Base-by-base conservation (phyloP, 2,113 vertebrate genomes). In the Sapayoa aenigma region DNA sequence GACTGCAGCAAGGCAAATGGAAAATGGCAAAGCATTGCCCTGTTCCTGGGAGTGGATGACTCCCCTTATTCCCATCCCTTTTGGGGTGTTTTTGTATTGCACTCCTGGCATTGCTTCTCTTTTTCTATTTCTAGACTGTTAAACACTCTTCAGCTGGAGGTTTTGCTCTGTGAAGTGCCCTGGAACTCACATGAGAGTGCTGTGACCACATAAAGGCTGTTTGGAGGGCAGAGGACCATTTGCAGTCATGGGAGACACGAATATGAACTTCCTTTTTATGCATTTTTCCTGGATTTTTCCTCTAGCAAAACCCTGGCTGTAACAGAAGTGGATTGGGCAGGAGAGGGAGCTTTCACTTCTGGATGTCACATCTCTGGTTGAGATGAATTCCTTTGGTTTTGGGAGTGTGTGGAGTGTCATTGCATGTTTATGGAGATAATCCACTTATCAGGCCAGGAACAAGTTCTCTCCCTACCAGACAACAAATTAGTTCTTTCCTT, bases 351-450 rank as follows among this genome's bases (percentile, higher is more conserved):
- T 84, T 94, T 85, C 67, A 4, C 35, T 72, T 81, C 10, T 19
- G 31, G 41, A 1, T 49, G 33, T 46, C 56, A 41, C 60, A 5
- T 31, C 59, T 13, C 15, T 30, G 35, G 22, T 47, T 81, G 60
- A 12, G 63, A 60, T 33, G 59, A 73, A 65, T 77, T 89, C 90
- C 55, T 91, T 90, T 68, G 87, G 49, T 42, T 90, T 72, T 68
- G 46, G 47, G 74, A 88, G 59, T 8, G 39, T 30, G 58, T 42
- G 75, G 62, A 77, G 62, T 83, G 42, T 28, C 5, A 3, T 60
- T 87, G 83, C 93, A 11, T 31, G 55, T 76, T 83, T 47, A 6
- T 31, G 85, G 79, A 95, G 92, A 85, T 86, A 90, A 96, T 83
- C 63, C 46, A 71, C 47, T 96, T 92, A 93, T 93, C 90, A 83